Percentiles rank a stretch among this genome's conserved stretches.
phyloP scores from a whole-genome alignment of 2,797 vertebrate genomes.

The Rhinophrynus dorsalis region DNA sequence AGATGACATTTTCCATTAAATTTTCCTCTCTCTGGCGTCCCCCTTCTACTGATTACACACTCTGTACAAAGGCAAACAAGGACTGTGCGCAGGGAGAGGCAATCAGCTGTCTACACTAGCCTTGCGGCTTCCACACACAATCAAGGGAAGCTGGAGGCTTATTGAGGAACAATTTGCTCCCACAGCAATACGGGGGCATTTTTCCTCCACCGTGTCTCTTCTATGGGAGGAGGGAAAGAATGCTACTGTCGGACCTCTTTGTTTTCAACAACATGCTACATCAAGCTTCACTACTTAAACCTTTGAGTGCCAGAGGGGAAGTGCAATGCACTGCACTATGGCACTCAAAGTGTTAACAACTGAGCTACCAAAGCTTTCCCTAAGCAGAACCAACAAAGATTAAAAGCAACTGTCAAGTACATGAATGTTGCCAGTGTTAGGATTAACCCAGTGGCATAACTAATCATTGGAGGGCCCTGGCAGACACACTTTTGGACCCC shows the following conservation, averaged over 20 bases:
- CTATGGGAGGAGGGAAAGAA: background rate
- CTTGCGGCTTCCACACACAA: constrained; percentile 32
- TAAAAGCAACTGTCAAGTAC: too few species aligned
- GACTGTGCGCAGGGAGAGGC: constrained; percentile 30
- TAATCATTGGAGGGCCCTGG: too few species aligned
- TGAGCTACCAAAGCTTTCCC: too few species aligned
- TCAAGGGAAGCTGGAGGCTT: constrained; percentile 32
- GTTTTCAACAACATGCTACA: too few species aligned
- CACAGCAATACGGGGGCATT: constrained; percentile 14
- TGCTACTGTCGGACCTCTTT: background rate
- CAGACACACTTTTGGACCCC: too few species aligned
- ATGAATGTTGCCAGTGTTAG: too few species aligned
- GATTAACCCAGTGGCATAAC: too few species aligned
- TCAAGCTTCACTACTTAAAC: too few species aligned
- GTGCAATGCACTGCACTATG: too few species aligned
- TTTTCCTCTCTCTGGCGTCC: constrained; percentile 26
- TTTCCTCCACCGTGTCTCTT: background rate
- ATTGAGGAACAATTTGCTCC: constrained; percentile 30
- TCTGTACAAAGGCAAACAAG: constrained; percentile 42
- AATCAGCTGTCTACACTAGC: constrained; percentile 26
- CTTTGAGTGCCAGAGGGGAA: too few species aligned
- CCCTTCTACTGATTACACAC: constrained; percentile 39
- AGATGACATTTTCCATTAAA: constrained; percentile 36
- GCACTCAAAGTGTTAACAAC: too few species aligned
- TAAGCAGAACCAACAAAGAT: too few species aligned